Evolutionary conservation across 2,113 vertebrate species (phyloP), one percentile per base, ranked within the genome.

Genomic region (Monopterus albus): DNA sequence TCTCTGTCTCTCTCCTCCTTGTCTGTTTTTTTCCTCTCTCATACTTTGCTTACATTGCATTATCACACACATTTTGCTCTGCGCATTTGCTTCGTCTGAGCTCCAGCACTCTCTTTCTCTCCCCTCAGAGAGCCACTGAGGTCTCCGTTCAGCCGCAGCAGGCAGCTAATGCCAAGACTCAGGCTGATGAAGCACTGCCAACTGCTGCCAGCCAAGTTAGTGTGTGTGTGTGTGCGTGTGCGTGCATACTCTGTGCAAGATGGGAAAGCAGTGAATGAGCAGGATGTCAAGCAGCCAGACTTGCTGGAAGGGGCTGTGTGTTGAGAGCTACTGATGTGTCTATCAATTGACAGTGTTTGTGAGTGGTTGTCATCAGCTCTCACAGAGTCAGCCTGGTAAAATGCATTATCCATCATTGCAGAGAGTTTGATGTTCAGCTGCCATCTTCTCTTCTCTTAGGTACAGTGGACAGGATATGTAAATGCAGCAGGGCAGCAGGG

Each of bases 141-240:
- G 64, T 82, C 78, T 84, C 53, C 62, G 69, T 87, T 82, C 68
- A 86, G 70, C 82, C 65, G 64, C 86, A 85, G 78, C 58, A 33
- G 64, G 47, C 60, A 61, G 46, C 71, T 72, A 59, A 74, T 78
- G 88, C 86, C 87, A 89, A 81, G 50, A 42, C 82, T 75, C 45
- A 36, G 71, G 68, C 78, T 85, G 81, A 69, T 73, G 81, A 84
- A 61, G 73, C 78, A 42, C 38, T 65, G 66, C 74, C 53, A 64
- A 78, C 66, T 73, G 60, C 62, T 75, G 45, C 68, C 70, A 72
- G 59, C 57, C 52, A 29, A 40, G n/a, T 75, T 46, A 43, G 39
- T 72, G n/a, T 66, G 14, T 59, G 66, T 67, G 51, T 66, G 39
- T 55, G 43, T 45, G 53, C 18, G 47, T 58, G 43, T 33, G 23